Base-by-base conservation (phyloP, 1,140 invertebrate genomes). In the Lordiphosa clarofinis region DNA sequence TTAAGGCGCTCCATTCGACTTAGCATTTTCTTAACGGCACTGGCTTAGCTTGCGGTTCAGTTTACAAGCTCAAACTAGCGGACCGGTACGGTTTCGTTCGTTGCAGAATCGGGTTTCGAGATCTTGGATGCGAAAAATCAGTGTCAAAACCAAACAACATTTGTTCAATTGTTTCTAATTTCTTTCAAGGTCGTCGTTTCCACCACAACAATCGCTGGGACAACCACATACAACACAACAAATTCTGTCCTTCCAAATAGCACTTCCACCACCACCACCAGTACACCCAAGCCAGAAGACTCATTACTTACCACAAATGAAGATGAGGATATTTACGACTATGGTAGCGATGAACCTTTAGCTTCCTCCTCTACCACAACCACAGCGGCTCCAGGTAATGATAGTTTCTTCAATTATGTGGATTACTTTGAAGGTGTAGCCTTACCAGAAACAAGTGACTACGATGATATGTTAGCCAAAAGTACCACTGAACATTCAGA, bases 331-430 rank as follows among this genome's bases (percentile, higher is more conserved):
- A 49, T 48, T 40, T 71, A 71, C 13, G 68, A 71, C 5, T 86
- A 78, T 43, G 72, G 62, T 24, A 73, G 68, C 12, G 64, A 78
- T 42, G 71, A 74, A n/a, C 71, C 66, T 40, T 33, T 48, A 5
- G 39, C 35, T 9, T 73, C 70, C 2, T 37, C 56, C 1, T 84
- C 67, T 21, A 74, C 50, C 9, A 84, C 67, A 4, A 87, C 88
- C 48, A 65, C 78, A 31, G 52, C 68, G 56, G 53, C 69, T 10
- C 72, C 75, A 0, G 71, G 72, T 8, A 61, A 75, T 38, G 73
- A 86, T 35, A 66, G 47, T 42, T 86, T 58, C 36, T 87, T 87
- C 37, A 75, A 78, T 10, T 81, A 86, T 43, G 75, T 75, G 10
- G 82, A 86, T 47, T 87, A 89, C 56, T 82, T 75, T 36, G 68